A percentile compares a stretch with the other conserved stretches of the same genome.
phyloP scores from a whole-genome alignment of 2,888 invertebrate species.

The Orthosia cruda region DNA sequence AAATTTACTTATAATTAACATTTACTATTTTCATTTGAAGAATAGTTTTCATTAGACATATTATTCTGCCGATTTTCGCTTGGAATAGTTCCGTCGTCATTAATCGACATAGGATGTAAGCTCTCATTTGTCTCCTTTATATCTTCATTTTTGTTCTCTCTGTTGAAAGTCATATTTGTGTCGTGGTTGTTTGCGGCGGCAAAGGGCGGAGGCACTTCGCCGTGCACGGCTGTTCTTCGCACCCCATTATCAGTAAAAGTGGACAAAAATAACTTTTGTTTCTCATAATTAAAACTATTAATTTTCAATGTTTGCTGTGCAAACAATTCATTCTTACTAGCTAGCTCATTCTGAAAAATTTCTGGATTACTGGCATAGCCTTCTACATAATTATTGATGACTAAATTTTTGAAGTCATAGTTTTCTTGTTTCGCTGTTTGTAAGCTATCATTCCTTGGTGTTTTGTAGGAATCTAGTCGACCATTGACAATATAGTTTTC shows the following conservation, averaged over 20 bases:
- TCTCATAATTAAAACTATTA: slow-evolving; percentile 73
- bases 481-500: slow-evolving; percentile 69
- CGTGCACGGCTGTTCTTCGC: slow-evolving; percentile 48
- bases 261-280: slow-evolving; percentile 76
- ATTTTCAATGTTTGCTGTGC: slow-evolving; percentile 70
- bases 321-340: slow-evolving; percentile 66
- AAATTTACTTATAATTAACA: background rate
- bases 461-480: slow-evolving; percentile 70
- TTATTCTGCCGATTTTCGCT: slow-evolving; percentile 61
- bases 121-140: slow-evolving; percentile 58
- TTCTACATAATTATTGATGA: slow-evolving; percentile 76
- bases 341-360: slow-evolving; percentile 68
- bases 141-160: slow-evolving; percentile 62
- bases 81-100: slow-evolving; percentile 44
- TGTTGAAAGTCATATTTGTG: slow-evolving; percentile 52
- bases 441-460: slow-evolving; percentile 51
- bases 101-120: slow-evolving; percentile 53
- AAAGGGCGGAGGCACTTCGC: slow-evolving; percentile 59
- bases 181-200: slow-evolving; percentile 45
- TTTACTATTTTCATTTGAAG: slow-evolving; percentile 50
- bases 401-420: slow-evolving; percentile 82
- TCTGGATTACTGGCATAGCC: slow-evolving; percentile 72
- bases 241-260: slow-evolving; percentile 71
- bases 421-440: slow-evolving; percentile 73
- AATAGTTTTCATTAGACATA: slow-evolving; percentile 42